Conservation (phyloP, 2,888 invertebrate genomes). For the Crepidodera aurea region DNA sequence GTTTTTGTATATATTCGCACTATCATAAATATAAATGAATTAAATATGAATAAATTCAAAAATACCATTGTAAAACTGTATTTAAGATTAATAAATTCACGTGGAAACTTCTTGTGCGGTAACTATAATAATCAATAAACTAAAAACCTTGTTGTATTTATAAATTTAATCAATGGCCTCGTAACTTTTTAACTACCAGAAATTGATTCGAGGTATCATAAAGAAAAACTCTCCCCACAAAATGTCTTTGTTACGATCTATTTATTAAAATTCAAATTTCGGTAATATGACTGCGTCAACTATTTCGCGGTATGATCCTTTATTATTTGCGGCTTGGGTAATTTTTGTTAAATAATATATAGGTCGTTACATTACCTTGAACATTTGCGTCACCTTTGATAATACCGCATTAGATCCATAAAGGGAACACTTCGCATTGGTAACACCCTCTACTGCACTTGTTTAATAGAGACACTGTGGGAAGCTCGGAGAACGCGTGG, state of each 20-base stretch:
- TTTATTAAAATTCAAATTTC: not conserved
- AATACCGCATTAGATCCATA: constrained; percentile 49
- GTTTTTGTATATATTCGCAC: too few relatives aligned
- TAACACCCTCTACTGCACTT: constrained; percentile 46
- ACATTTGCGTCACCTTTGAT: constrained; percentile 47
- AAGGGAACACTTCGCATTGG: constrained; percentile 42
- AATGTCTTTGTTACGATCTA: not conserved
- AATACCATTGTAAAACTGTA: too few relatives aligned
- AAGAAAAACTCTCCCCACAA: not conserved
- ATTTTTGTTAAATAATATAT: not conserved
- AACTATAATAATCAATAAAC: constrained; percentile 24
- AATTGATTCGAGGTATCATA: not conserved
- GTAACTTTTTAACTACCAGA: not conserved
- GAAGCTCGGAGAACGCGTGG: constrained; percentile 48
- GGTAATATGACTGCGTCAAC: not conserved
- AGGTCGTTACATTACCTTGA: constrained; percentile 40
- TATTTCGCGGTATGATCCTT: not conserved
- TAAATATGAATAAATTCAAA: too few relatives aligned
- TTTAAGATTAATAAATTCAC: constrained; percentile 4
- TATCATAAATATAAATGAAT: too few relatives aligned
- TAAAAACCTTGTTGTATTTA: constrained; percentile 31
- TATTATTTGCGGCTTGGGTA: too few relatives aligned
- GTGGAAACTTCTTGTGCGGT: constrained; percentile 10
- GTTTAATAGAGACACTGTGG: constrained; percentile 47
- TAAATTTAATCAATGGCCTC: constrained; percentile 28